Base-by-base conservation (phyloP, 2,797 vertebrate genomes). In the Coregonus suidteri region DNA sequence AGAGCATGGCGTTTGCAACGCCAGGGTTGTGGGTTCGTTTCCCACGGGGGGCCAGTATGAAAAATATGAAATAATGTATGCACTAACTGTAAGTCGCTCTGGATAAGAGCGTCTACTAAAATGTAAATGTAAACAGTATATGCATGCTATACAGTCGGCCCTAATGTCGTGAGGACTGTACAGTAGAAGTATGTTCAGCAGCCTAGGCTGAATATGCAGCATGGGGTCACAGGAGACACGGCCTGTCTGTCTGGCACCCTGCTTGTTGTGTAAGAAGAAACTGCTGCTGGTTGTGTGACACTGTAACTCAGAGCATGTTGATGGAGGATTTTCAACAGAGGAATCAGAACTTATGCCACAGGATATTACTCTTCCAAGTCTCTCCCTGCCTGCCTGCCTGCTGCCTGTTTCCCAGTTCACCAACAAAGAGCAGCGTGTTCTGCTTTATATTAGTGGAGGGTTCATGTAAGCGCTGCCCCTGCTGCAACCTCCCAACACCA, bases 321-420 rank as follows among this genome's bases (percentile, higher is more conserved):
- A 83, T 80, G 11, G 41, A 47, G 41, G 76, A 85, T 87, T 88
- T 89, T 88, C 80, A 83, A 81, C 75, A 52, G 77, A 80, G 88
- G 87, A 88, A 88, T 89, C 86, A 89, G 84, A 88, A 85, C 85
- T 87, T 76, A 71, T 83, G 81, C 86, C 87, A 91, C 90, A 91
- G 90, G 91, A 93, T 90, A 93, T 93, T 92, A 91, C 89, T 86
- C 75, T 41, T 34, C 75, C 53, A 35, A 79, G 81, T 85, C 51
- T 54, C 71, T 47, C 7, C 41, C 41, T 47, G 41, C 37, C 37
- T 72, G 41, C 25, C 41, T 71, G 16, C 11, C 37, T 51, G 6
- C 20, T 25, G 25, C 25, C 31, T 54, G 3, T 79, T 82, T 81
- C 89, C 85, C 77, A 82, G 54, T 85, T 87, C 86, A 69, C 86